Evolutionary conservation across 64 coral and sea anemone genomes (phyloP), one percentile per base, ranked within the genome.

Genomic region (Montipora capricornis): DNA sequence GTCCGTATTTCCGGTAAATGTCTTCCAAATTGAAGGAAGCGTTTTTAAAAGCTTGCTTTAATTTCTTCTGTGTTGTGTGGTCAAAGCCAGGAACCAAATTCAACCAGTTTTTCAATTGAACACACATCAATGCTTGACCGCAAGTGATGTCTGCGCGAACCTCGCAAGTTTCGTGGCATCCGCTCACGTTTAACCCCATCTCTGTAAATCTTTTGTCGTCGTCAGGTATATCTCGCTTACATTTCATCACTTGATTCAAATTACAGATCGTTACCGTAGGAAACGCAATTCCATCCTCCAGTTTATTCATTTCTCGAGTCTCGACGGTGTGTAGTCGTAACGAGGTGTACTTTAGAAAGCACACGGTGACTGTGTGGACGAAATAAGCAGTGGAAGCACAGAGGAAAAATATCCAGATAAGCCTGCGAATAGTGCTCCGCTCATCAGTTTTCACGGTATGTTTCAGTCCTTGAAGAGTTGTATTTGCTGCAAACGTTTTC

Each of bases 111-210:
- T 3, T 2, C 5, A 15, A 4, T 49, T 52, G 44, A 16, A 75
- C 91, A 57, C 91, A 93, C 46, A 93, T 13, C 2, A 93, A 13
- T 62, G 83, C 83, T 49, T 93, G 91, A 13, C 91, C 91, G 37
- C 91, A 93, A 50, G 91, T 93, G 4, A 93, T 70, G n/a, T 93
- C 87, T 13, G 82, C 82, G 29, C 91, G 83, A 84, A 79, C 75
- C 15, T 55, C 49, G 22, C 75, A 20, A 53, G 66, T 79, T 44
- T 66, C 81, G 19, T 48, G 20, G 75, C 91, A 93, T 15, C 73
- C 91, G 19, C 29, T 76, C 10, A 93, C 75, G 49, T 93, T 70
- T 9, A 93, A 77, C 44, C 80, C 80, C 13, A 93, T 29, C 51
- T 93, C 62, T 44, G 48, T 20, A 53, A 93, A 87, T 49, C 74